These are phyloP conservation scores for Chauna torquata DNA, from an alignment of 2,113 vertebrate species.

Conservation along the genomic window DNA sequence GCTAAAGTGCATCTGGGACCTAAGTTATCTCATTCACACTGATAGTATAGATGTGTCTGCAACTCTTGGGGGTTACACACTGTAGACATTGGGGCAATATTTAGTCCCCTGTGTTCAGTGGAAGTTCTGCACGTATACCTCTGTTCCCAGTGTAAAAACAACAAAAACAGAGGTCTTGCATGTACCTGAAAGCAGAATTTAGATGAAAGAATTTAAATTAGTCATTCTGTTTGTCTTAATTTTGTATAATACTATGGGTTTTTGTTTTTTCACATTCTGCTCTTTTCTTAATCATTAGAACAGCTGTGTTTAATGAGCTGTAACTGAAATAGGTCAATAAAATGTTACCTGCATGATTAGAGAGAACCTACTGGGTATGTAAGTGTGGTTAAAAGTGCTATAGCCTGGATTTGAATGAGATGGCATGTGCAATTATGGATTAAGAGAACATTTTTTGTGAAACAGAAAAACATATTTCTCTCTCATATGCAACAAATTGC, in stretches of 20 bases:
- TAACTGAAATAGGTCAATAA: slow-evolving; percentile 32
- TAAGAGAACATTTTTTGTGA: not conserved
- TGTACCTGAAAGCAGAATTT: not conserved
- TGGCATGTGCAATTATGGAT: not conserved
- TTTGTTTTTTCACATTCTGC: not conserved
- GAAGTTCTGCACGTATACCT: not conserved
- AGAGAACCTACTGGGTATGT: not conserved
- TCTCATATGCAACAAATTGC: not conserved
- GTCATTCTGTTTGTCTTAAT: not conserved
- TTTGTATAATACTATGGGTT: not conserved
- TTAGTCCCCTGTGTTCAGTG: not conserved
- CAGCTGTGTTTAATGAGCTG: slow-evolving; percentile 24
- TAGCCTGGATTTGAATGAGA: not conserved
- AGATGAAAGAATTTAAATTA: not conserved
- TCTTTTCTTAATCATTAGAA: not conserved
- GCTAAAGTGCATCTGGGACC: not conserved
- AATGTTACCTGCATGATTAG: slow-evolving; percentile 14
- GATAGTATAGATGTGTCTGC: not conserved
- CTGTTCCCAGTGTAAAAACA: not conserved
- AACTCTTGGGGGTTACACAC: not conserved
- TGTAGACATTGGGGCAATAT: not conserved
- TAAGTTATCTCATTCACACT: not conserved
- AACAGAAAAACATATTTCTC: not conserved
- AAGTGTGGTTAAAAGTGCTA: not conserved
- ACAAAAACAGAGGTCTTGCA: not conserved